phyloP scores from a whole-genome alignment of 2,113 vertebrate species.

The Gasterosteus nipponicus region DNA sequence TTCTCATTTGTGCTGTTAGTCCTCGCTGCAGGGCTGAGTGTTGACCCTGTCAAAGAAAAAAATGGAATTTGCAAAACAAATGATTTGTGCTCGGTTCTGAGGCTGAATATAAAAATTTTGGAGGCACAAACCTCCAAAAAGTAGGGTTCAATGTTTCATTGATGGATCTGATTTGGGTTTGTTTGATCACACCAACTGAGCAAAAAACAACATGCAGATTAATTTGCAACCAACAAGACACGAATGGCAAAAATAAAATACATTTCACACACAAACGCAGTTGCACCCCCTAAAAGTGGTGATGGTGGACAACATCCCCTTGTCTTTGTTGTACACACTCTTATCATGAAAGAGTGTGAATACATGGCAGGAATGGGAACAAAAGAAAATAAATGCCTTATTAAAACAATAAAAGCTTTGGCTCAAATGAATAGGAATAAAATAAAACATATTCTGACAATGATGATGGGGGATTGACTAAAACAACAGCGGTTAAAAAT shows the following conservation, averaged over 20 bases:
- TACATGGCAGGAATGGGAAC: neutral
- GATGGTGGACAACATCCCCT: neutral
- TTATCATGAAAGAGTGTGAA: neutral
- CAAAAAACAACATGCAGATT: neutral
- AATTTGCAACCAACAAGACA: neutral
- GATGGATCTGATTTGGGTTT: neutral
- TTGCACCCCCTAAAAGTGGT: neutral
- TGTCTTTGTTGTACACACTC: neutral
- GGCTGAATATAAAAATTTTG: slow-evolving; percentile 5
- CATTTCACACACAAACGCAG: neutral
- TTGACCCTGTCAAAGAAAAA: slow-evolving; percentile 58
- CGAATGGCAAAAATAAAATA: neutral
- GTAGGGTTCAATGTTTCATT: neutral
- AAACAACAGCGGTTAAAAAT: slow-evolving; percentile 5
- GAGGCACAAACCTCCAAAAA: neutral
- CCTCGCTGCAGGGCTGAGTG: slow-evolving; percentile 41
- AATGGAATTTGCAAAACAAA: slow-evolving; percentile 46
- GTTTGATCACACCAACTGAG: neutral
- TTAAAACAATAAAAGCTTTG: neutral
- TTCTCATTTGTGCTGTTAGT: slow-evolving; percentile 68
- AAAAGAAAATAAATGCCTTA: neutral
- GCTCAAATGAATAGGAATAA: neutral
- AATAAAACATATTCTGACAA: neutral
- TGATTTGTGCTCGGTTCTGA: slow-evolving; percentile 34
- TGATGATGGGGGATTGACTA: slow-evolving; percentile 11